phyloP scores from a whole-genome alignment of 2,797 vertebrate genomes.

The Borostomias antarcticus region DNA sequence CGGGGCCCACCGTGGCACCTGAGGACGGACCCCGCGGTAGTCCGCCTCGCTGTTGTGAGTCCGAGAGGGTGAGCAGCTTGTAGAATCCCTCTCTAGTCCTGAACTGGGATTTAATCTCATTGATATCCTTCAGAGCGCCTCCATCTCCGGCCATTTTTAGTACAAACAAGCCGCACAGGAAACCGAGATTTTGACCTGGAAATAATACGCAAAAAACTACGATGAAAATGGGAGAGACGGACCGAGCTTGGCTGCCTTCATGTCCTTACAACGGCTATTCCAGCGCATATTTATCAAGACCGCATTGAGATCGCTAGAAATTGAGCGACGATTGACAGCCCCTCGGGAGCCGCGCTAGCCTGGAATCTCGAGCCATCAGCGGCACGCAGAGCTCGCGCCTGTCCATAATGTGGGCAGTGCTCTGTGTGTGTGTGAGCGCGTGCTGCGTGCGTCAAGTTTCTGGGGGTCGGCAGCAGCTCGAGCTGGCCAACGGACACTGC shows the following conservation, averaged over 20 bases:
- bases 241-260: neutral
- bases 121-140: conserved; percentile 83
- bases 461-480: too few species aligned
- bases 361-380: neutral
- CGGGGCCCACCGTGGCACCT: conserved; percentile 73
- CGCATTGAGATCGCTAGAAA: neutral
- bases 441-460: neutral
- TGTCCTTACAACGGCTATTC: neutral
- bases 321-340: neutral
- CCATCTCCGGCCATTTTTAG: conserved; percentile 86
- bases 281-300: neutral
- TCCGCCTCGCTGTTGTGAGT: conserved; percentile 84
- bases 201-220: conserved; percentile 62
- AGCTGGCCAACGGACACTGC: too few species aligned
- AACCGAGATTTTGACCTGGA: conserved; percentile 76
- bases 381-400: neutral
- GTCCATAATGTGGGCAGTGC: neutral
- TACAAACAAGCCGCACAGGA: conserved; percentile 78
- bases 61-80: conserved; percentile 89
- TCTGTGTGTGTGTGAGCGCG: neutral
- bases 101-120: conserved; percentile 94
- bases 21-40: conserved; percentile 72
- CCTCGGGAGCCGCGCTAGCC: neutral
- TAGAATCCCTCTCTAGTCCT: conserved; percentile 92
- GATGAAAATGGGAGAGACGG: conserved; percentile 47